phyloP scores from a whole-genome alignment of 2,797 vertebrate genomes.

The Xiphophorus birchmanni region DNA sequence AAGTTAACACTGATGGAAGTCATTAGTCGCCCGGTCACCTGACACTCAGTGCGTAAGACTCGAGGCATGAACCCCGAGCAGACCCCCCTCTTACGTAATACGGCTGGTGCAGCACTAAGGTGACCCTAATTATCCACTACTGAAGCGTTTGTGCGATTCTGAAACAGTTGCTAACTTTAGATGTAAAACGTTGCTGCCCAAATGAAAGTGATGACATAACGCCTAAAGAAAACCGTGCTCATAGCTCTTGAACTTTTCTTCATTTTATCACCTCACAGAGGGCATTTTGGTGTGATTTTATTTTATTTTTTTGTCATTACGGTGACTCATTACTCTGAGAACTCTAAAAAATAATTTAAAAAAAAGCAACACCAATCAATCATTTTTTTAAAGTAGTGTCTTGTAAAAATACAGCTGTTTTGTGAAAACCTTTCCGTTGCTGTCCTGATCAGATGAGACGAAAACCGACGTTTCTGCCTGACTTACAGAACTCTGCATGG shows the following conservation, averaged over 20 bases:
- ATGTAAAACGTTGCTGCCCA: not conserved
- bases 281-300: not conserved
- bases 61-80: constrained; percentile 19
- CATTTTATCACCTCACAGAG: not conserved
- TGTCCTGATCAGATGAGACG: not conserved
- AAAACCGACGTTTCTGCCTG: not conserved
- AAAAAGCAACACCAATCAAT: not conserved
- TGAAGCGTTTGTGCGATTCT: constrained; percentile 24
- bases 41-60: not conserved
- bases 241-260: not conserved
- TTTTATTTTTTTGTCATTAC: too few relatives aligned
- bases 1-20: constrained; percentile 45
- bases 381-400: not conserved
- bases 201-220: not conserved
- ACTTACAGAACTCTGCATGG: not conserved
- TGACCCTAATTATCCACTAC: constrained; percentile 39
- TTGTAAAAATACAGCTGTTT: not conserved
- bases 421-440: not conserved
- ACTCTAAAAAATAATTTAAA: not conserved
- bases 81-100: constrained; percentile 44
- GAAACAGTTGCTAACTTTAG: not conserved
- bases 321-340: not conserved
- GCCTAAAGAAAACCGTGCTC: not conserved
- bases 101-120: constrained; percentile 28
- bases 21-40: constrained; percentile 32